Conservation (phyloP, 2,888 invertebrate genomes). For the Drosophila paranaensis region DNA sequence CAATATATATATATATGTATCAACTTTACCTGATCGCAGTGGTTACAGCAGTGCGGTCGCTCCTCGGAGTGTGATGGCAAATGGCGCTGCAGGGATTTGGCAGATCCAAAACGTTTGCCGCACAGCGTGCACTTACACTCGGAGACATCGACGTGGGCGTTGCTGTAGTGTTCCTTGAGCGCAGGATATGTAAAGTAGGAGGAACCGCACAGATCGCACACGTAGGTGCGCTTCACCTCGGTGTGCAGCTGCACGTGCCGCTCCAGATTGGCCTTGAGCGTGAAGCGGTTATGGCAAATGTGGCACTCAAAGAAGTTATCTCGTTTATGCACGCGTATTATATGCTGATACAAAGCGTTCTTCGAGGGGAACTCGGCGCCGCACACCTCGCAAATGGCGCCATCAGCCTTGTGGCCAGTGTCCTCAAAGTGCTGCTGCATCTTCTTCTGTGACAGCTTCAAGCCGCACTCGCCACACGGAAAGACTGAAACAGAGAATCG, state of each 20-base stretch:
- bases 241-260: conserved; percentile 84
- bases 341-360: conserved; percentile 84
- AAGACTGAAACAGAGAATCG: conserved; percentile 67
- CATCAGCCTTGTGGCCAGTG: conserved; percentile 84
- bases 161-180: conserved; percentile 84
- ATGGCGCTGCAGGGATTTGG: conserved; percentile 83
- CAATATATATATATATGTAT: not conserved
- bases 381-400: conserved; percentile 85
- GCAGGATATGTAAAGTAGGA: conserved; percentile 85
- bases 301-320: conserved; percentile 85
- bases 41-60: conserved; percentile 83
- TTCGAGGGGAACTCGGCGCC: conserved; percentile 84
- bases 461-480: conserved; percentile 83
- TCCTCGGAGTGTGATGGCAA: conserved; percentile 85
- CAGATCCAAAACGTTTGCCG: conserved; percentile 84
- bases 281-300: conserved; percentile 85
- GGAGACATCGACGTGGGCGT: conserved; percentile 83
- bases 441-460: conserved; percentile 83
- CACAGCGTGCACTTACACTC: conserved; percentile 84
- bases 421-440: conserved; percentile 84
- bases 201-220: conserved; percentile 84
- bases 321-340: conserved; percentile 84
- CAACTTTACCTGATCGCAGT: conserved; percentile 82
- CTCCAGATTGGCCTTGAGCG: conserved; percentile 84
- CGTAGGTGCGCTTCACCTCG: conserved; percentile 84